Evolutionary conservation across 2,113 vertebrate species (phyloP), one percentile per base, ranked within the genome.

Genomic region (Tragelaphus imberbis): DNA sequence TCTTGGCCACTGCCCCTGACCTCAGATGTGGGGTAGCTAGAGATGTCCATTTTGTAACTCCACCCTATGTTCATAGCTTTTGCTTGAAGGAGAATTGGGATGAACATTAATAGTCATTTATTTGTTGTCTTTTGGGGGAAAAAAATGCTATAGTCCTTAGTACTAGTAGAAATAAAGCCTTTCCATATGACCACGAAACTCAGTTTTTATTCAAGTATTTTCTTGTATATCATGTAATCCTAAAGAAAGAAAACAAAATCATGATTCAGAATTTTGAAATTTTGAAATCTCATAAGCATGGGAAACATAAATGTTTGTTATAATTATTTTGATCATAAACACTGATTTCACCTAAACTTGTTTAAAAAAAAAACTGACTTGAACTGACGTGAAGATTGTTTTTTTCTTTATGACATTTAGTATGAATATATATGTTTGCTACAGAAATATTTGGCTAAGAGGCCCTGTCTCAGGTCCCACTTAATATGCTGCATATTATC

Each of bases 271-370:
- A 36, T 28, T 77, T 90, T 85, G 9, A 81, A 56, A 94, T 36
- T 94, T 96, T 95, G 28, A 88, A 93, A 91, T 85, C 7, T 12
- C 44, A 77, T 58, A 75, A 65, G 9, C 33, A 96, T 21, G 82
- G 30, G 75, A 89, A 79, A 36, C 7, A 88, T 25, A 89, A 86
- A 53, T 0, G 21, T 33, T 89, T 95, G 71, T 68, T 3, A 5
- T 84, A 84, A 84, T 55, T 17, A 87, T 19, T 84, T 80, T 81
- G 13, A 68, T 91, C 5, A 36, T n/a, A 81, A 94, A 55, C 71
- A 3, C 5, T 84, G n/a, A 77, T 28, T 27, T 55, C 19, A 85
- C 16, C 40, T 90, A 30, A 59, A 58, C 3, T 71, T 36, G n/a
- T 98, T 90, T 87, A 28, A 28, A 36, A 40, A 90, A 23, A 1